Conservation (phyloP, 64 coral and sea anemone genomes). For the Porites australiensis region DNA sequence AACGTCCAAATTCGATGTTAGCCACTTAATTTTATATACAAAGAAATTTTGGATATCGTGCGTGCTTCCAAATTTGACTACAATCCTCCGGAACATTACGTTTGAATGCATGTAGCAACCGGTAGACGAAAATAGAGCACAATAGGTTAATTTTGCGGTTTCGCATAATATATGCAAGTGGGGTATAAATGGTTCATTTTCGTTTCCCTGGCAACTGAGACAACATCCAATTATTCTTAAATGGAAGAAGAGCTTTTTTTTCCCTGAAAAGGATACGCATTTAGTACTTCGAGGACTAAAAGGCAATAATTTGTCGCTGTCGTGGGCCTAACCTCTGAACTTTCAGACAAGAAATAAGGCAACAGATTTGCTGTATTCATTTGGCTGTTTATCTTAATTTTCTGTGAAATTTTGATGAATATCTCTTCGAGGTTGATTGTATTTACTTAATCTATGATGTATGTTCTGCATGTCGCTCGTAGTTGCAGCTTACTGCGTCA, state of each 20-base stretch:
- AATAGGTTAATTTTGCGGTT: not conserved
- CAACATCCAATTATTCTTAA: not conserved
- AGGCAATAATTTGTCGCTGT: not conserved
- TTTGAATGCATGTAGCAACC: not conserved
- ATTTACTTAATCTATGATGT: not conserved
- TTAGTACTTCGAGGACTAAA: too few species aligned
- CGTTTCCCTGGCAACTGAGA: not conserved
- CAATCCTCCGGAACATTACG: not conserved
- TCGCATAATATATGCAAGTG: slow-evolving; percentile 7
- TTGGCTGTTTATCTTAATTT: not conserved
- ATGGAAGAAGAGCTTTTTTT: too few species aligned
- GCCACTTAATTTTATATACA: too few species aligned
- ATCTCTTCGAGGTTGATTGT: not conserved
- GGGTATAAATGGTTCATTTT: not conserved
- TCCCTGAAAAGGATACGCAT: too few species aligned
- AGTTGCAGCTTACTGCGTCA: slow-evolving; percentile 4
- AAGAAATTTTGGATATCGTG: not conserved
- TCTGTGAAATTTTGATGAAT: slow-evolving; percentile 1
- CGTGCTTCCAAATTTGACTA: not conserved
- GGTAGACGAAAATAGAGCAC: not conserved
- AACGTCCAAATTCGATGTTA: too few species aligned
- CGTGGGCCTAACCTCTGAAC: too few species aligned
- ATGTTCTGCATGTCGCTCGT: too few species aligned
- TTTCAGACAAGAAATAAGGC: not conserved
- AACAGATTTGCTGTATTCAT: not conserved